Evolutionary conservation across 2,888 invertebrate genomes (phyloP).

Genomic region (Caenorhabditis sp.): DNA sequence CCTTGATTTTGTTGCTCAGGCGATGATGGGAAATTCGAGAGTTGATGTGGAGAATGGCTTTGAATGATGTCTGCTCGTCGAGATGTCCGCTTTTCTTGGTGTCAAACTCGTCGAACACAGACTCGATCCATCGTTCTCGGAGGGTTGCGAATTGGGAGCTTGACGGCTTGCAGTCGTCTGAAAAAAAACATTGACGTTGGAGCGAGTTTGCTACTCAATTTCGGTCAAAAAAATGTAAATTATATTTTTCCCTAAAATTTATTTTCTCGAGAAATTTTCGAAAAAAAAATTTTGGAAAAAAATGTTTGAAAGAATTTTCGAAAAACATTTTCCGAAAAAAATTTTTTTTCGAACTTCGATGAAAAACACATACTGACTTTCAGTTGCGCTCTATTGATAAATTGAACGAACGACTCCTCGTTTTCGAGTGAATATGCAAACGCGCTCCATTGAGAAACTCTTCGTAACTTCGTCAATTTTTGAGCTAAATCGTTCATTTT

Average conservation of each 20-base stretch:
- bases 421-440: too few relatives aligned
- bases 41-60: slow-evolving; percentile 84
- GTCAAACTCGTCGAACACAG: slow-evolving; percentile 83
- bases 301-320: too few relatives aligned
- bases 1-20: slow-evolving; percentile 86
- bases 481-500: not conserved
- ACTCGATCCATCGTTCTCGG: slow-evolving; percentile 84
- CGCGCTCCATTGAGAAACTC: not conserved
- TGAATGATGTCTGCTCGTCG: slow-evolving; percentile 77
- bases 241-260: too few relatives aligned
- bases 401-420: too few relatives aligned
- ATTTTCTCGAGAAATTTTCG: too few relatives aligned
- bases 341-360: too few relatives aligned
- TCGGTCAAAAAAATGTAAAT: too few relatives aligned
- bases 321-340: too few relatives aligned
- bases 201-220: too few relatives aligned
- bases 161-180: slow-evolving; percentile 75
- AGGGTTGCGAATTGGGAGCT: slow-evolving; percentile 77
- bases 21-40: slow-evolving; percentile 85
- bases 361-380: too few relatives aligned
- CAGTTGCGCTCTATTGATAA: too few relatives aligned
- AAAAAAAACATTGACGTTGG: not conserved
- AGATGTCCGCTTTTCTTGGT: slow-evolving; percentile 81
- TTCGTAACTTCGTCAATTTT: not conserved
- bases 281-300: too few relatives aligned